A percentile compares a stretch with the other conserved stretches of the same genome.
phyloP scores from a whole-genome alignment of 2,888 invertebrate species.

The Dugesia japonica region DNA sequence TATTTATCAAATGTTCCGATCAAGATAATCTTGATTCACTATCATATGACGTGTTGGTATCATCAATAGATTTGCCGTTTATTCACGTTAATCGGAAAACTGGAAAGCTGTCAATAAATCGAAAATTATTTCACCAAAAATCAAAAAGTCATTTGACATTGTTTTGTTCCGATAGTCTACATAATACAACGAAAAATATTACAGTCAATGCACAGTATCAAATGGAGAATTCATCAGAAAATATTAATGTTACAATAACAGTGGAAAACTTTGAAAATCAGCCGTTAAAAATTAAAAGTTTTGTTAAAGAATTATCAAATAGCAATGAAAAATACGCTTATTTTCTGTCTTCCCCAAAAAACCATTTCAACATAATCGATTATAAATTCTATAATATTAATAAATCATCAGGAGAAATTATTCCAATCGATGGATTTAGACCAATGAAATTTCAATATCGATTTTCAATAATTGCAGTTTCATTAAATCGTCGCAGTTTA shows the following conservation, averaged over 20 bases:
- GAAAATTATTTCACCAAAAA: neutral
- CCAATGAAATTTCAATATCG: neutral
- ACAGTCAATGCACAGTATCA: neutral
- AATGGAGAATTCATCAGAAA: neutral
- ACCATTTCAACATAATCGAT: neutral
- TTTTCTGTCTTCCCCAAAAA: neutral
- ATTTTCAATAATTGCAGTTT: neutral
- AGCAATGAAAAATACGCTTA: neutral
- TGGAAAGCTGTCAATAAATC: neutral
- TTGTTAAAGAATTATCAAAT: neutral
- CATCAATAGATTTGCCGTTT: neutral
- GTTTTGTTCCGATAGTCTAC: neutral
- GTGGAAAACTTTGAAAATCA: neutral
- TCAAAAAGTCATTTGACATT: neutral
- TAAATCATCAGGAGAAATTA: neutral
- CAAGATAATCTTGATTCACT: neutral
- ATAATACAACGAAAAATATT: neutral
- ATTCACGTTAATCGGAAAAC: neutral
- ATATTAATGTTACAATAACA: neutral
- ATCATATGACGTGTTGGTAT: neutral
- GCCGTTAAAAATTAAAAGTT: neutral
- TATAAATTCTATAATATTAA: neutral
- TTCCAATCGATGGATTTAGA: neutral
- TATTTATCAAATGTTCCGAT: neutral
- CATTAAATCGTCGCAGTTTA: no score